Evolutionary conservation across 2,888 invertebrate species (phyloP), one percentile per base, ranked within the genome.

Genomic region (Encarsia formosa): DNA sequence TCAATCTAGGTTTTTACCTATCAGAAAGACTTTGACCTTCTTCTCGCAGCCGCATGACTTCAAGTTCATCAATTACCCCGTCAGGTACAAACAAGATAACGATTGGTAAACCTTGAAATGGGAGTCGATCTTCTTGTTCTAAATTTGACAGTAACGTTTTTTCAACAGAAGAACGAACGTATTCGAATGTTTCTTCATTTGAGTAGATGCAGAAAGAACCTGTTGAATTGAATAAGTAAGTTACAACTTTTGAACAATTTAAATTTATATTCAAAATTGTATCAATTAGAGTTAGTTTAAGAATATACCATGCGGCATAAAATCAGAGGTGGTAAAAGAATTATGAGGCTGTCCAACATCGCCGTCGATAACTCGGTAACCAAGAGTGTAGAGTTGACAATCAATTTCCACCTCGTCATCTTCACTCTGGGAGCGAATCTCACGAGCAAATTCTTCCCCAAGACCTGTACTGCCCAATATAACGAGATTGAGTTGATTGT

Each of bases 61-160:
- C 93, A 65, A 88, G 87, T 71, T 93, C 91, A 61, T 88, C 87
- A 70, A 91, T 84, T 53, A 79, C 79, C 13, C 88, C 80, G 74
- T 93, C 91, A 70, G 91, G 90, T 22, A 92, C 86, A 72, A 94
- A 91, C 76, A 96, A 85, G 64, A 96, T 83, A 40, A 94, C 92
- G 66, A 94, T 85, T 2, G 95, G 95, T 60, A 94, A 76, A 57
- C 87, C 78, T 76, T 92, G 91, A 73, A 93, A 90, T 11, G 88
- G 88, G 56, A 87, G 73, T 65, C 91, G 87, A 68, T 94, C 94
- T 67, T 94, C 92, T 64, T 91, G 87, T 67, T 92, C 91, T 52
- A 94, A 79, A 78, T 94, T 93, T 16, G 90, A 88, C 9, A 94
- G 77, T 22, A 96, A 78, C 3, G 93, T 93, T 73, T 93, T 91